phyloP scores from a whole-genome alignment of 2,888 invertebrate genomes.

The Timema cristinae region DNA sequence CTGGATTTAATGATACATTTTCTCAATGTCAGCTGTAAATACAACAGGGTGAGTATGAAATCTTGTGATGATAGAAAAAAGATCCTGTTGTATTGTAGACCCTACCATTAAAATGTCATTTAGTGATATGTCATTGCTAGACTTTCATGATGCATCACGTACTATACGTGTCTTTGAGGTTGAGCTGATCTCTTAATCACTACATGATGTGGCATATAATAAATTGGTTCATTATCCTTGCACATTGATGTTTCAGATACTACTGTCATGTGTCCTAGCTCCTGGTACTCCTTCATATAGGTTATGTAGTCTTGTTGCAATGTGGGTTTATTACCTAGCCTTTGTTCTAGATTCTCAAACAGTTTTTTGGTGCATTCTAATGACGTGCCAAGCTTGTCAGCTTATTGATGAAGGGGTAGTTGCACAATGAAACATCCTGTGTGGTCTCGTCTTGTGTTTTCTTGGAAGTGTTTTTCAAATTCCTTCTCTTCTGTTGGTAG shows the following conservation, averaged over 20 bases:
- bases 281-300: background rate
- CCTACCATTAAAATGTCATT: background rate
- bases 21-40: constrained; percentile 3
- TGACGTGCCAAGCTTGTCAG: too few species aligned
- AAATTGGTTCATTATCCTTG: background rate
- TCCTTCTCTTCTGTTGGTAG: too few species aligned
- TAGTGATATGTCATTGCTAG: background rate
- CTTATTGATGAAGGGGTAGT: too few species aligned
- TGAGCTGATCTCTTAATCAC: background rate
- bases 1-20: constrained; percentile 12
- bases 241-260: background rate
- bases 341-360: background rate
- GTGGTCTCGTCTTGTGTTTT: too few species aligned
- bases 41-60: background rate
- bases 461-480: too few species aligned
- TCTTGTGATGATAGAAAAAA: background rate
- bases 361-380: too few species aligned
- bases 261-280: background rate
- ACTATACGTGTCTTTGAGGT: background rate
- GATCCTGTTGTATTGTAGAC: background rate
- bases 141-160: background rate
- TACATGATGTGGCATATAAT: background rate
- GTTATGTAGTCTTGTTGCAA: background rate
- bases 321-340: background rate
- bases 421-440: too few species aligned